These are phyloP conservation scores for Cherax quadricarinatus DNA, from an alignment of 1,140 invertebrate species.

Conservation along the genomic window DNA sequence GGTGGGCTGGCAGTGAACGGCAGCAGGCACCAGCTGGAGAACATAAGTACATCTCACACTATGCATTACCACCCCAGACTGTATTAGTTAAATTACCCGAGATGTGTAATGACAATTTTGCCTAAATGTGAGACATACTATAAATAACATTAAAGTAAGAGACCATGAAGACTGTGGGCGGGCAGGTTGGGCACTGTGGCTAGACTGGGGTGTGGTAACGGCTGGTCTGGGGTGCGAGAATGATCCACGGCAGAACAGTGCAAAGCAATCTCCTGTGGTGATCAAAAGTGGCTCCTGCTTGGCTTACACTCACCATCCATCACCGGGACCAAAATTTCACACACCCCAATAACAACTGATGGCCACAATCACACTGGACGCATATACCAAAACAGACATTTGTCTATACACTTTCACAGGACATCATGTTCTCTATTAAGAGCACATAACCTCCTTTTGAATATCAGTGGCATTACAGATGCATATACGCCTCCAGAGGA, in stretches of 20 bases:
- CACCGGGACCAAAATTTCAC: constrained; percentile 21
- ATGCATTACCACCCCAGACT: neutral
- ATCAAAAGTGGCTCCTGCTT: constrained; percentile 23
- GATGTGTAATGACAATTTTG: neutral
- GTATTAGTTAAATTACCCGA: neutral
- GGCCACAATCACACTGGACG: constrained; percentile 37
- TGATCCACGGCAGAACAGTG: constrained; percentile 30
- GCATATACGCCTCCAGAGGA: constrained; percentile 33
- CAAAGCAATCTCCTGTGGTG: constrained; percentile 14
- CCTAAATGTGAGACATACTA: constrained; percentile 11
- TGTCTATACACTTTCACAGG: constrained; percentile 24
- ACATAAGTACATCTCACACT: neutral
- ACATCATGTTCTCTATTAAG: constrained; percentile 3
- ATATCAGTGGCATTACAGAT: constrained; percentile 36
- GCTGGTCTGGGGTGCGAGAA: constrained; percentile 12
- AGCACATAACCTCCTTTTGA: constrained; percentile 24
- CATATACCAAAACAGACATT: constrained; percentile 16
- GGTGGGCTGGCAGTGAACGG: constrained; percentile 43
- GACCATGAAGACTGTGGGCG: constrained; percentile 17
- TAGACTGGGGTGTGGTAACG: constrained; percentile 18
- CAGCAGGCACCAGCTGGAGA: constrained; percentile 5
- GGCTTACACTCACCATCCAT: constrained; percentile 28
- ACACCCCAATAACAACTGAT: constrained; percentile 31
- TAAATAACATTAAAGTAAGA: constrained; percentile 14
- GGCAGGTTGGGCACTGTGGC: constrained; percentile 18